Evolutionary conservation across 2,888 invertebrate species (phyloP).

Genomic region (Cantharis lateralis): DNA sequence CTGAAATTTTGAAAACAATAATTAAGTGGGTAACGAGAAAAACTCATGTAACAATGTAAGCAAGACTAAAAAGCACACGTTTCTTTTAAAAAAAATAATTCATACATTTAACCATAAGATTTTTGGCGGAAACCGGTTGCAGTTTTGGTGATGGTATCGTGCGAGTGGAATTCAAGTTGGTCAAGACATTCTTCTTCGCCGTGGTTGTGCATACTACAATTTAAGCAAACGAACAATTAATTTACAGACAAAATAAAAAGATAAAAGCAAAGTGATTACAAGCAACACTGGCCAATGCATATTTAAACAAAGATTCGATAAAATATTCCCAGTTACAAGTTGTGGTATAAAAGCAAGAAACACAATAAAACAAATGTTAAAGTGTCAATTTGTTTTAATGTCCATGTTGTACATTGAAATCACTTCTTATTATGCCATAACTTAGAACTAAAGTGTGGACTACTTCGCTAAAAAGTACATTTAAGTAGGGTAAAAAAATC

Average conservation of each 20-base stretch:
- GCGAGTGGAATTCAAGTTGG: background rate
- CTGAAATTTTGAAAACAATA: background rate
- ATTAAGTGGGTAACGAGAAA: background rate
- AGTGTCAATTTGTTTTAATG: background rate
- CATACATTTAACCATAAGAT: background rate
- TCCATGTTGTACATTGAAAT: background rate
- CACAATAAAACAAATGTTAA: background rate
- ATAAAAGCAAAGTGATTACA: background rate
- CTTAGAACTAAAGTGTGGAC: background rate
- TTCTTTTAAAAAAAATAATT: background rate
- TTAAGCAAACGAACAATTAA: background rate
- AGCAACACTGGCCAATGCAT: background rate
- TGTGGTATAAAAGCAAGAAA: background rate
- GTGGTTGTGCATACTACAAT: background rate
- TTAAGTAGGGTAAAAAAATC: background rate
- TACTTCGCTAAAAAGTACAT: background rate
- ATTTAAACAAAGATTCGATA: background rate
- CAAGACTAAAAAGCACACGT: background rate
- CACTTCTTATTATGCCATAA: background rate
- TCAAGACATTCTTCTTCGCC: background rate
- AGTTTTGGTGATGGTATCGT: background rate
- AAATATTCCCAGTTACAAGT: background rate
- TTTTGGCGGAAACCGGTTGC: background rate
- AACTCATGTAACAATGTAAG: background rate
- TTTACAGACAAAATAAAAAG: background rate